phyloP scores from a whole-genome alignment of 2,113 vertebrate genomes.

The Rhizomys pruinosus region DNA sequence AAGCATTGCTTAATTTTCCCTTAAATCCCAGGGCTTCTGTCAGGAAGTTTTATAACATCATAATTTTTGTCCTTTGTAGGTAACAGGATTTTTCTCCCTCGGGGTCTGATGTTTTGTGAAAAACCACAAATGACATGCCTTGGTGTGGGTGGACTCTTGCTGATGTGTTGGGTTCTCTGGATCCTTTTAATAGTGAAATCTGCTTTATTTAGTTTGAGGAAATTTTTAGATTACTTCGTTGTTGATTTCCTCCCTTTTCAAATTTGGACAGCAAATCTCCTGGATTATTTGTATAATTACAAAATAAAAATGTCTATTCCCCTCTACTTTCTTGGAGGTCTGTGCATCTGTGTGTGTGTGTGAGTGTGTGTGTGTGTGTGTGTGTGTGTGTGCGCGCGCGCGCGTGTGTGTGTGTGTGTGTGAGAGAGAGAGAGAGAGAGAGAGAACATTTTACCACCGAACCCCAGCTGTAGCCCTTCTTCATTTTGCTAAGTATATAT shows the following conservation, averaged over 20 bases:
- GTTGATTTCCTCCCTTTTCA: neutral
- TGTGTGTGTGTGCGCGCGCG: too few relatives aligned
- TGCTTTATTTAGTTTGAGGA: neutral
- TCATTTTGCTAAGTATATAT: too few relatives aligned
- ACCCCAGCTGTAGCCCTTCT: too few relatives aligned
- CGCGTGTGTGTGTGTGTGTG: too few relatives aligned
- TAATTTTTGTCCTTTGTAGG: neutral
- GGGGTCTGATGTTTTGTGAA: neutral
- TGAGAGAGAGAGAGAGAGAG: too few relatives aligned
- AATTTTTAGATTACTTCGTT: conserved; percentile 12
- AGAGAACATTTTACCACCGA: too few relatives aligned
- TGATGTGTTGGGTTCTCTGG: neutral
- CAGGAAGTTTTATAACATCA: neutral
- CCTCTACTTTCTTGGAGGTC: neutral
- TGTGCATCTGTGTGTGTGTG: neutral
- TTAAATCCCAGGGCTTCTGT: neutral
- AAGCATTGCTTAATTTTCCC: conserved; percentile 28
- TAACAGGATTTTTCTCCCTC: neutral
- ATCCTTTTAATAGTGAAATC: neutral
- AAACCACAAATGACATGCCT: neutral
- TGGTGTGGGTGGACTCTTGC: neutral
- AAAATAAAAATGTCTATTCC: neutral
- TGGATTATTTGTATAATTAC: neutral
- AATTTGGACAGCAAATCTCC: neutral
- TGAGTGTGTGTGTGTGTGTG: neutral